A percentile compares a stretch with the other conserved stretches of the same genome.
phyloP scores from a whole-genome alignment of 2,797 vertebrate species.

The Acrossocheilus wenchowensis region DNA sequence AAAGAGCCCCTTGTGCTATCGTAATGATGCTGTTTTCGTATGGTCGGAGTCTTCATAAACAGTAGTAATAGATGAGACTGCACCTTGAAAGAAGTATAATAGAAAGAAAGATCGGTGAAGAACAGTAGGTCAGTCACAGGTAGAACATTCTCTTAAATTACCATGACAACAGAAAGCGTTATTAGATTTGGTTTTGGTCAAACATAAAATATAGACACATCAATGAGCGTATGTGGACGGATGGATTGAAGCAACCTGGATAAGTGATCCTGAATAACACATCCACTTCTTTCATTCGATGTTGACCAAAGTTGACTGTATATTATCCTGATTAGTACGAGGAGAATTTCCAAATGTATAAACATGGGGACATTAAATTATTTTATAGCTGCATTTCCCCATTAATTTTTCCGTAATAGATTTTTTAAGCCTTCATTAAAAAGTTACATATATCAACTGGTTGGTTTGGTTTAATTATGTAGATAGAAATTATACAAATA shows the following conservation, averaged over 20 bases:
- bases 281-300: neutral
- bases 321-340: neutral
- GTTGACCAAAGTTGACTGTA: neutral
- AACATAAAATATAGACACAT: neutral
- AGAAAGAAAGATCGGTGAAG: neutral
- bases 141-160: neutral
- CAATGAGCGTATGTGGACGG: neutral
- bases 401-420: too few relatives aligned
- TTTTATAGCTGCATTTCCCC: too few relatives aligned
- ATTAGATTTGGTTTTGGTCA: neutral
- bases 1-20: conserved; percentile 43
- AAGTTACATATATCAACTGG: too few relatives aligned
- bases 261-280: neutral
- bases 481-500: too few relatives aligned
- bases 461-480: too few relatives aligned
- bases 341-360: neutral
- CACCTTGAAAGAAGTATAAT: conserved; percentile 18
- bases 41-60: conserved; percentile 38
- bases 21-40: conserved; percentile 58
- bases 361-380: neutral
- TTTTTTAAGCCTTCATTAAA: too few relatives aligned
- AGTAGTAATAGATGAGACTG: conserved; percentile 30
- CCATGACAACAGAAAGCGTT: conserved; percentile 3
- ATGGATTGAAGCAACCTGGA: neutral
- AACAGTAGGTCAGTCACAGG: conserved; percentile 15